Evolutionary conservation across 2,113 vertebrate genomes (phyloP), one percentile per base, ranked within the genome.

Genomic region (Erythrocercus mccallii): DNA sequence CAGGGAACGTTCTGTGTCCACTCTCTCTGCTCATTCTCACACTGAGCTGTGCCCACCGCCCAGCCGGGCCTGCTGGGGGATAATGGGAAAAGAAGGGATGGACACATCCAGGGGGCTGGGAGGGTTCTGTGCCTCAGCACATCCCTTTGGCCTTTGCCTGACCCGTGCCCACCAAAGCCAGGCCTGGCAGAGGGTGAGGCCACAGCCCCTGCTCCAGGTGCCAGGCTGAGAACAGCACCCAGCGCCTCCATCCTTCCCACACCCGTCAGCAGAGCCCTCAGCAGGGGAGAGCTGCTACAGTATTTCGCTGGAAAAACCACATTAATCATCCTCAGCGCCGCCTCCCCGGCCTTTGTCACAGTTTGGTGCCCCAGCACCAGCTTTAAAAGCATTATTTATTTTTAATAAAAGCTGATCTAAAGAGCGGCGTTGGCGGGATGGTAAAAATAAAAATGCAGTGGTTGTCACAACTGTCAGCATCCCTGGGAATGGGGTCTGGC

Each of bases 331-430:
- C 37, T n/a, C 64, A 48, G 83, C 8, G 1, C 86, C 3, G 4
- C 64, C 83, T 83, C 83, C 82, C 45, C 31, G 64, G 50, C 88
- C 92, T 74, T 84, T 81, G 91, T 90, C 80, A 95, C 88, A 58
- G 72, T 96, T 91, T 86, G 91, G 51, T 86, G 80, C 76, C 88
- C 76, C 31, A 10, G 71, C 35, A 47, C 11, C 56, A 38, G 79
- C 80, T 92, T 92, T 89, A 81, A 95, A 94, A 91, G 89, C 65
- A 22, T 60, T 76, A 76, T 91, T 95, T 94, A 89, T 96, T 93
- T 94, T 81, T 95, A 94, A 95, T 94, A 95, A 84, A 94, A 95
- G 92, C 91, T 33, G 45, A 77, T 87, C 86, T 80, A 72, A 84
- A 65, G 73, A 79, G 62, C 2, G 1, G 42, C 27, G 5, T 83